These are phyloP conservation scores for Odontophorus gujanensis DNA, from an alignment of 2,113 vertebrate species.

Conservation along the genomic window DNA sequence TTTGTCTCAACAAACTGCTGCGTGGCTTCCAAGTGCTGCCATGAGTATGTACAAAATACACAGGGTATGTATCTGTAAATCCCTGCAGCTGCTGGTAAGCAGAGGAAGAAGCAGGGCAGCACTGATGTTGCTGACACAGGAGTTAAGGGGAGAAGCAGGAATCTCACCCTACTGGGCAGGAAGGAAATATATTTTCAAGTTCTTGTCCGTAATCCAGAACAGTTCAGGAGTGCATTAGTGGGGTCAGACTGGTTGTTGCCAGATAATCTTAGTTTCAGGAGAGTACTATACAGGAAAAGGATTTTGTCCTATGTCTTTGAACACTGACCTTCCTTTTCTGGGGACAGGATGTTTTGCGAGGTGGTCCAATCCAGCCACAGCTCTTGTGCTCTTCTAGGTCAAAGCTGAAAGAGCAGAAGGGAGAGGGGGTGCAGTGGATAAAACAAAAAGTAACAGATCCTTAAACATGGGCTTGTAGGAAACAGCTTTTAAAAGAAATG, in stretches of 20 bases:
- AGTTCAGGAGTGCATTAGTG: slow-evolving; percentile 16
- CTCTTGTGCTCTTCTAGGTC: slow-evolving; percentile 2
- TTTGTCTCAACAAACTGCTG: slow-evolving; percentile 8
- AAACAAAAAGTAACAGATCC: not conserved
- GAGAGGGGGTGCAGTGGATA: not conserved
- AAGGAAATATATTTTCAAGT: slow-evolving; percentile 53
- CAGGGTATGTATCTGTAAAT: not conserved
- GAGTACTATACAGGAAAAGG: not conserved
- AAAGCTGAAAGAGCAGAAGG: slow-evolving; percentile 1
- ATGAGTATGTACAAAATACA: not conserved
- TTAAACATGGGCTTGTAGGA: slow-evolving; percentile 35
- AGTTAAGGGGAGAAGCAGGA: not conserved
- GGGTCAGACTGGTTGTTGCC: slow-evolving; percentile 10
- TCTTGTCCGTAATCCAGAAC: not conserved
- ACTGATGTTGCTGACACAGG: slow-evolving; percentile 10
- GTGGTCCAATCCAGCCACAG: not conserved
- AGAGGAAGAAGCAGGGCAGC: not conserved
- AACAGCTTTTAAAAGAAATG: slow-evolving; percentile 37
- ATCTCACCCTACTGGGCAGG: slow-evolving; percentile 1
- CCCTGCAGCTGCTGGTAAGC: not conserved
- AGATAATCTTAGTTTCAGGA: not conserved
- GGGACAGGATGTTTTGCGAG: slow-evolving; percentile 26
- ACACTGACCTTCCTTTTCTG: slow-evolving; percentile 22
- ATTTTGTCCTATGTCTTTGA: slow-evolving; percentile 30
- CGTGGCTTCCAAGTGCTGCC: not conserved